Base-by-base conservation (phyloP, 1,140 invertebrate genomes). In the Ganaspis sp. region DNA sequence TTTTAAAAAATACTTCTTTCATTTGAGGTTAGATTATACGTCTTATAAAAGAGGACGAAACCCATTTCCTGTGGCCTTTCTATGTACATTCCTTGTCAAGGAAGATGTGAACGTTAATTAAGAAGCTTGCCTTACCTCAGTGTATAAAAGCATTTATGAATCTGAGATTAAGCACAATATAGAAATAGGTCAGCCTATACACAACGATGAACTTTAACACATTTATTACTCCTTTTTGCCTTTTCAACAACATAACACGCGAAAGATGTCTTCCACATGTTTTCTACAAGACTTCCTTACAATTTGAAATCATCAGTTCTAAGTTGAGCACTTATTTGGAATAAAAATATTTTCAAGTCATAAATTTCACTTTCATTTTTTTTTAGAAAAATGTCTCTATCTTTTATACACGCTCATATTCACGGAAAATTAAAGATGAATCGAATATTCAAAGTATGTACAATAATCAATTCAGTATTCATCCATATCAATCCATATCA, bases 61-160 rank as follows among this genome's bases (percentile, higher is more conserved):
- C 21, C 58, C 58, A 64, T 64, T 64, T 64, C 23, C 58, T 64
- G 58, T 64, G 58, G 23, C 45, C 45, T 49, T 49, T 49, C 45
- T 49, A 17, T 49, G 45, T 49, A 49, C 45, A 49, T 34, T 64
- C 26, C 58, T 64, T 64, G 58, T 64, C 58, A 64, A 64, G 23
- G 58, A 64, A 64, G 58, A 64, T 29, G 58, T 64, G 58, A 64
- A 29, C 58, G 58, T 64, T 64, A 64, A 64, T 64, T 64, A 64
- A 64, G 58, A 64, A 64, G 58, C 26, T 64, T 34, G 58, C 23
- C 21, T 64, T 64, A 64, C 58, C 26, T 64, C 26, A 12, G 58
- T 23, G 45, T 29, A 64, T 64, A 64, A 64, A 64, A 64, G 58
- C 58, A 64, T 64, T 64, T 64, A 64, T 64, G 58, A 64, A 64